A percentile compares a stretch with the other conserved stretches of the same genome.
Conservation (phyloP, 1,140 invertebrate genomes). For the Bactericera cockerelli region DNA sequence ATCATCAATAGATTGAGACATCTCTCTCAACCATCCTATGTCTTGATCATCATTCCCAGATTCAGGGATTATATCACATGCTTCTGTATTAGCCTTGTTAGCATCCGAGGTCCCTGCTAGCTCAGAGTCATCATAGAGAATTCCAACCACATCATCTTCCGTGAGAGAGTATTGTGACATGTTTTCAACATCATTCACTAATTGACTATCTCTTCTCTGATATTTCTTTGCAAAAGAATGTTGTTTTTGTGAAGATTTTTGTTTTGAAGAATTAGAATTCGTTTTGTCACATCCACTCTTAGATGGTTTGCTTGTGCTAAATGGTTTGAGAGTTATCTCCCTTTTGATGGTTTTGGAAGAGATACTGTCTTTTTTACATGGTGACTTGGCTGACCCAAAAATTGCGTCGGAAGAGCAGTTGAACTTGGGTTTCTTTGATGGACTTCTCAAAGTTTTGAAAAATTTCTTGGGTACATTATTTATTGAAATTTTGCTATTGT, state of each 20-base stretch:
- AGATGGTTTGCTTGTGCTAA: too few relatives aligned
- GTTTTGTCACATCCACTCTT: too few relatives aligned
- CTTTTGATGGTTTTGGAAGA: too few relatives aligned
- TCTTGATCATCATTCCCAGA: not conserved
- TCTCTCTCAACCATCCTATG: not conserved
- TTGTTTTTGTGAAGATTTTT: too few relatives aligned
- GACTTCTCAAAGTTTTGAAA: not conserved
- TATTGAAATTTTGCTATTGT: too few relatives aligned
- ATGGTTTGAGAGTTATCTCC: too few relatives aligned
- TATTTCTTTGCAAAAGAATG: too few relatives aligned
- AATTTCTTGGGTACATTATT: not conserved
- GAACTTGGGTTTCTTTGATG: not conserved
- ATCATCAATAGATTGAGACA: not conserved
- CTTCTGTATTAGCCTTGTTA: not conserved
- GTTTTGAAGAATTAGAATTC: too few relatives aligned
- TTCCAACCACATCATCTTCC: not conserved
- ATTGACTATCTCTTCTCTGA: too few relatives aligned
- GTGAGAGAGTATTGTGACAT: not conserved
- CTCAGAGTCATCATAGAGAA: not conserved
- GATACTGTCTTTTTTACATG: too few relatives aligned
- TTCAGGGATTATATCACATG: not conserved
- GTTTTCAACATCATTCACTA: too few relatives aligned
- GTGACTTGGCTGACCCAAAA: too few relatives aligned
- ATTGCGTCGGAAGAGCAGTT: not conserved
- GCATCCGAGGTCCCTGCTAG: not conserved